phyloP scores from a whole-genome alignment of 1,140 invertebrate genomes.

The Heliconius melpomene region DNA sequence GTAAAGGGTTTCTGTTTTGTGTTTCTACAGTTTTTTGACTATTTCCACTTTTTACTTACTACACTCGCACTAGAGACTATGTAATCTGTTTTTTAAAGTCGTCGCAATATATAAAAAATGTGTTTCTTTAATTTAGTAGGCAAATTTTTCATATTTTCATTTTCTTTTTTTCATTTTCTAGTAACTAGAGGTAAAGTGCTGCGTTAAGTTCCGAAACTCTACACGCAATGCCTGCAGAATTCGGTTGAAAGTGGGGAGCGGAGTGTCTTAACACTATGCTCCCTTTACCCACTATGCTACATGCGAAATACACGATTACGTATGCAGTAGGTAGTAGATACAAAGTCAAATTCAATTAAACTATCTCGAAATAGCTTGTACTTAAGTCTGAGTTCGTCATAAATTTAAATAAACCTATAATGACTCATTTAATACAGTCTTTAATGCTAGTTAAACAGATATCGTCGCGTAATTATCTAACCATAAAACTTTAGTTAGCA shows the following conservation, averaged over 20 bases:
- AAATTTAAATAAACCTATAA: constrained; percentile 3
- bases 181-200: too few relatives aligned
- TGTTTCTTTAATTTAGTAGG: background rate
- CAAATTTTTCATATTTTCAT: too few relatives aligned
- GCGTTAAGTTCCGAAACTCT: too few relatives aligned
- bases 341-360: background rate
- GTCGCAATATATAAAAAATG: background rate
- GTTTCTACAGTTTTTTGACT: constrained; percentile 51
- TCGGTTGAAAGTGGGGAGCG: too few relatives aligned
- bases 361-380: constrained; percentile 1
- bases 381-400: background rate
- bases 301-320: too few relatives aligned
- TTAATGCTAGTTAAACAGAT: constrained; percentile 4
- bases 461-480: background rate
- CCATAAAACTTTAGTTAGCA: background rate
- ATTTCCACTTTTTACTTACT: constrained; percentile 28
- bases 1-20: constrained; percentile 59
- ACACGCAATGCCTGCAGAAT: too few relatives aligned
- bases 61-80: background rate
- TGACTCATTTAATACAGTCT: background rate
- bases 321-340: background rate
- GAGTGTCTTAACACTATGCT: too few relatives aligned
- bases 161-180: too few relatives aligned
- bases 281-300: too few relatives aligned
- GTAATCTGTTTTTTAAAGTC: background rate